Percentiles rank a stretch among this genome's conserved stretches.
These are phyloP conservation scores for Rhopalosiphum maidis DNA, from an alignment of 1,140 invertebrate species.

Conservation along the genomic window DNA sequence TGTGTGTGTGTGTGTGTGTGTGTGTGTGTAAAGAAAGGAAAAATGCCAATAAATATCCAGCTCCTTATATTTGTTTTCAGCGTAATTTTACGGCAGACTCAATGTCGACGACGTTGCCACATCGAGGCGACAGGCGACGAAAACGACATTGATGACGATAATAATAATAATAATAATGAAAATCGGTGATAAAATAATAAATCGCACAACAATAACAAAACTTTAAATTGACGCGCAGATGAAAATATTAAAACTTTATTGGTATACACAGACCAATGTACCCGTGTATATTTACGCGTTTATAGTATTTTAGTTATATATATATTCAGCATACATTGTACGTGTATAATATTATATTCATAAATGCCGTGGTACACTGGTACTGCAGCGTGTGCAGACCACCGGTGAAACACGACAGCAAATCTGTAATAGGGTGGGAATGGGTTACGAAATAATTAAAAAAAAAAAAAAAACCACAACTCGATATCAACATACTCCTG, in stretches of 20 bases:
- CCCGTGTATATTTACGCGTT: not conserved
- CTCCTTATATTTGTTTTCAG: not conserved
- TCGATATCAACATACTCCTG: not conserved
- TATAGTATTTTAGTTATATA: not conserved
- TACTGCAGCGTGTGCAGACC: not conserved
- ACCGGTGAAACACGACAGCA: not conserved
- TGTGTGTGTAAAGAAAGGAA: not conserved
- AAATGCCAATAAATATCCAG: not conserved
- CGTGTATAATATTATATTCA: not conserved
- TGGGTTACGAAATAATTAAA: not conserved
- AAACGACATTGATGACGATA: not conserved
- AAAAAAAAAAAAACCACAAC: not conserved
- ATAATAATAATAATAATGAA: slow-evolving; percentile 11
- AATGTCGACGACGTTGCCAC: not conserved
- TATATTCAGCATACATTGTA: not conserved
- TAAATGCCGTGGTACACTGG: not conserved
- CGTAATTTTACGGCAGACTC: not conserved
- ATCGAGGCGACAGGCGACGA: not conserved
- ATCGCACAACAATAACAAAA: not conserved
- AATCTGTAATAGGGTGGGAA: not conserved
- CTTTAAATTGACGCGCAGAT: not conserved
- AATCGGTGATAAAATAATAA: slow-evolving; percentile 41
- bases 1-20: not conserved
- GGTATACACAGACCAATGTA: not conserved
- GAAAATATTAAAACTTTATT: slow-evolving; percentile 20